Evolutionary conservation across 2,888 invertebrate species (phyloP).

Genomic region (Homarus gammarus): DNA sequence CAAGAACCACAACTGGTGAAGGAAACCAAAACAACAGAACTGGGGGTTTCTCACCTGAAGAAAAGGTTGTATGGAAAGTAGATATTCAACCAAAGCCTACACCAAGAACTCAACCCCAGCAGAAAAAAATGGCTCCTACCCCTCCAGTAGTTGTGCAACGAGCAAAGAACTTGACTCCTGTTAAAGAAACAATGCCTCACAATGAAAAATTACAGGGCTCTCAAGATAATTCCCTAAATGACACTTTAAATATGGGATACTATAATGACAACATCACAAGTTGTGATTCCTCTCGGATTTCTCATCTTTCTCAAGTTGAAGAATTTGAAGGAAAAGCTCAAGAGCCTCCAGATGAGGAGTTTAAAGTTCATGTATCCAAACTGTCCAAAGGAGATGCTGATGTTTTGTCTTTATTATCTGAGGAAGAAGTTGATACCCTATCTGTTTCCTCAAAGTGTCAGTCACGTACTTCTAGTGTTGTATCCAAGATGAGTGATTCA

Average conservation of each 20-base stretch:
- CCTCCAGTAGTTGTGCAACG: not conserved
- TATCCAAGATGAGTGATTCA: not conserved
- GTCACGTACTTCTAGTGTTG: conserved; percentile 18
- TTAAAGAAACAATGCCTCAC: not conserved
- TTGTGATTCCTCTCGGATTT: not conserved
- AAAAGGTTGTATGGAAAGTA: not conserved
- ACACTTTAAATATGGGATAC: not conserved
- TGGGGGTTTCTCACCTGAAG: not conserved
- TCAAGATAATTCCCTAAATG: not conserved
- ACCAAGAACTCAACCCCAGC: not conserved
- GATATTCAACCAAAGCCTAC: not conserved
- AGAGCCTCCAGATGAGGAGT: conserved; percentile 33
- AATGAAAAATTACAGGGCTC: not conserved
- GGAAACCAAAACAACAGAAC: not conserved
- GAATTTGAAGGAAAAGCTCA: not conserved
- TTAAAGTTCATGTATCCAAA: conserved; percentile 36
- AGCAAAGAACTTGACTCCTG: not conserved
- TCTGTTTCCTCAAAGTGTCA: not conserved
- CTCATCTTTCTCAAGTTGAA: conserved; percentile 12
- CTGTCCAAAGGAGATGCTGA: conserved; percentile 27
- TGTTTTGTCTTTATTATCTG: conserved; percentile 40
- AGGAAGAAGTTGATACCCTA: conserved; percentile 35
- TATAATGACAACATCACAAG: not conserved
- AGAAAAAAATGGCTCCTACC: conserved; percentile 10
- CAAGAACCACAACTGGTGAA: not conserved